Evolutionary conservation across 2,113 vertebrate species (phyloP).

Genomic region (Lynx canadensis): DNA sequence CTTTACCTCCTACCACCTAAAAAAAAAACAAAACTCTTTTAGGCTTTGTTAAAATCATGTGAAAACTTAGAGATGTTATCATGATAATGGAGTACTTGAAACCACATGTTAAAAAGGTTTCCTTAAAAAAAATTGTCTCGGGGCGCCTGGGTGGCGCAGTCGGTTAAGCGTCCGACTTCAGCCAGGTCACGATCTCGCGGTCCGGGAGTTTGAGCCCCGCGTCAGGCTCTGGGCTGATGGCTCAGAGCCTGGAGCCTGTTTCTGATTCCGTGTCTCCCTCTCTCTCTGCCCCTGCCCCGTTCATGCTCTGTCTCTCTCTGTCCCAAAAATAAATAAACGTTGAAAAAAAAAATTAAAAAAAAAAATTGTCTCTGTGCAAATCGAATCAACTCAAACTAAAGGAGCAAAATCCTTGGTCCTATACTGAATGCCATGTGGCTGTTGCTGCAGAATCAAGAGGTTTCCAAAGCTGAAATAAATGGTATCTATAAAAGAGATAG

Average conservation of each 20-base stretch:
- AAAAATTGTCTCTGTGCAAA: not conserved
- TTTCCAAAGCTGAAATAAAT: not conserved
- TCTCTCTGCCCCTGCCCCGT: too few relatives aligned
- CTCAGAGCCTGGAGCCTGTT: too few relatives aligned
- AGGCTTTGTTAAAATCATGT: not conserved
- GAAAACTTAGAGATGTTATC: not conserved
- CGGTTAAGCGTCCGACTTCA: too few relatives aligned
- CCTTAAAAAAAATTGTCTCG: not conserved
- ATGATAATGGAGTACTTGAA: not conserved
- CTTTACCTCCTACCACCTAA: not conserved
- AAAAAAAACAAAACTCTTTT: not conserved
- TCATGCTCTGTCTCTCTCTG: too few relatives aligned
- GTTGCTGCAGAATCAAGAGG: not conserved
- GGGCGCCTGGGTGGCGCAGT: too few relatives aligned
- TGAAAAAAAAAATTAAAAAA: too few relatives aligned
- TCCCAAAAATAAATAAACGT: too few relatives aligned
- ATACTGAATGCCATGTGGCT: not conserved
- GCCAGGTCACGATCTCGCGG: too few relatives aligned
- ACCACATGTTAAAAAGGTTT: not conserved
- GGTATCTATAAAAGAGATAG: not conserved
- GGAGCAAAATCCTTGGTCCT: not conserved
- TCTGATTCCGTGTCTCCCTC: too few relatives aligned
- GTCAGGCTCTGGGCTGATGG: too few relatives aligned
- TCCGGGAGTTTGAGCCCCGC: too few relatives aligned
- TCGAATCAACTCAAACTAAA: not conserved